phyloP scores from a whole-genome alignment of 2,888 invertebrate genomes.

The Drosophila lutescens region DNA sequence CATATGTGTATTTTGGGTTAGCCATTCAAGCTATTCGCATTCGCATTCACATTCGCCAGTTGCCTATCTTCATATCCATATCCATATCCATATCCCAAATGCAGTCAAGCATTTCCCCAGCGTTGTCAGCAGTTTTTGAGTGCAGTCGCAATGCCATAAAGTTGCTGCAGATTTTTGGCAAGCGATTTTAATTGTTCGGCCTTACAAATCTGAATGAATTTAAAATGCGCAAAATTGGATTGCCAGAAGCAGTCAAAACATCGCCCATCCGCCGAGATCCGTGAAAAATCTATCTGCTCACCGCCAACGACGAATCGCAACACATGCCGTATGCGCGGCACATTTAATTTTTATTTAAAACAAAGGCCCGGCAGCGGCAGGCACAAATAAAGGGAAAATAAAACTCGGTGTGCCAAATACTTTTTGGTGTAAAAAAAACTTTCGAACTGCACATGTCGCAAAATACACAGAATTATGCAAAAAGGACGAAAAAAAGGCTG shows the following conservation, averaged over 20 bases:
- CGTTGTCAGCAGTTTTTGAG: constrained; percentile 60
- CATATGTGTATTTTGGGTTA: constrained; percentile 55
- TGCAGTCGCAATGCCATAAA: constrained; percentile 48
- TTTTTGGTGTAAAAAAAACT: constrained; percentile 29
- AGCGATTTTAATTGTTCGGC: constrained; percentile 63
- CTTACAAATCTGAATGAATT: constrained; percentile 66
- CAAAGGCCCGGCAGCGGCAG: constrained; percentile 23
- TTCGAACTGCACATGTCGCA: constrained; percentile 48
- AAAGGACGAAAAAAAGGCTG: constrained; percentile 34
- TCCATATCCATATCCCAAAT: constrained; percentile 25
- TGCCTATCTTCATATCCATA: not conserved
- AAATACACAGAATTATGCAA: constrained; percentile 37
- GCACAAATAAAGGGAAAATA: constrained; percentile 37
- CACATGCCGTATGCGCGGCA: constrained; percentile 44
- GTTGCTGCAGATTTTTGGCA: constrained; percentile 66
- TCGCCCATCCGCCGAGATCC: constrained; percentile 9
- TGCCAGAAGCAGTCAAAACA: constrained; percentile 51
- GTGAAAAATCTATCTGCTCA: constrained; percentile 13
- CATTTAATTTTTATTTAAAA: constrained; percentile 51
- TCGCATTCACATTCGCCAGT: not conserved
- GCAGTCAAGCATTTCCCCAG: constrained; percentile 51
- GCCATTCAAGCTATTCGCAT: constrained; percentile 17
- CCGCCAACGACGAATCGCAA: constrained; percentile 7
- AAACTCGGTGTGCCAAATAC: constrained; percentile 24
- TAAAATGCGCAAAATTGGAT: constrained; percentile 41